These are phyloP conservation scores for Drosophila sturtevanti DNA, from an alignment of 1,140 invertebrate genomes.

Conservation along the genomic window DNA sequence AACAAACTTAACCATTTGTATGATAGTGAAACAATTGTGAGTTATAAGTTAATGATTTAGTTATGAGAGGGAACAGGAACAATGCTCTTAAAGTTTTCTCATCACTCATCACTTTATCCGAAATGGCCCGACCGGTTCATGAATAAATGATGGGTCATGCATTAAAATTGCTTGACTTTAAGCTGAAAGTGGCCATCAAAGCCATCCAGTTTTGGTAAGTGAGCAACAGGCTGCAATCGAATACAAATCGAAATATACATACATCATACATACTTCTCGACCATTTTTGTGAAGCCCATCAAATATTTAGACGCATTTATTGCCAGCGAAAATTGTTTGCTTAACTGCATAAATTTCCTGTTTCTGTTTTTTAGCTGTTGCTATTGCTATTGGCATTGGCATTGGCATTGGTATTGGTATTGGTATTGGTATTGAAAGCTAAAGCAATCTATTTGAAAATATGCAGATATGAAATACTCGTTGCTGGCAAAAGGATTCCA, in stretches of 20 bases:
- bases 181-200: slow-evolving; percentile 1
- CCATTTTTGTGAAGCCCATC: slow-evolving; percentile 31
- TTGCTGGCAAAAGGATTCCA: slow-evolving; percentile 42
- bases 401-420: too few species aligned
- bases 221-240: slow-evolving; percentile 49
- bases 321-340: slow-evolving; percentile 35
- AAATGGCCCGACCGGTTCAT: slow-evolving; percentile 20
- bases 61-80: slow-evolving; percentile 49
- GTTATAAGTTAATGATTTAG: slow-evolving; percentile 52
- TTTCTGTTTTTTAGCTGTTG: neutral
- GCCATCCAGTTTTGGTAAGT: neutral
- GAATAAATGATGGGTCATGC: slow-evolving; percentile 54
- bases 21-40: neutral
- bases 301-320: slow-evolving; percentile 60
- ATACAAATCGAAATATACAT: slow-evolving; percentile 17
- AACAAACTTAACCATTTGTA: neutral
- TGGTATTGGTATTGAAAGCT: slow-evolving; percentile 4
- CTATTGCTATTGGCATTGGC: slow-evolving; percentile 6
- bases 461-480: slow-evolving; percentile 33
- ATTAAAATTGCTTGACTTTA: slow-evolving; percentile 12
- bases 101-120: too few species aligned
- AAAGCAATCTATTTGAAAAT: slow-evolving; percentile 26
- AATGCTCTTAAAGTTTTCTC: slow-evolving; percentile 16
- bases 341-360: slow-evolving; percentile 30
- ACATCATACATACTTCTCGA: neutral